Evolutionary conservation across 1,140 invertebrate genomes (phyloP).

Genomic region (Sminthurinus signatus): DNA sequence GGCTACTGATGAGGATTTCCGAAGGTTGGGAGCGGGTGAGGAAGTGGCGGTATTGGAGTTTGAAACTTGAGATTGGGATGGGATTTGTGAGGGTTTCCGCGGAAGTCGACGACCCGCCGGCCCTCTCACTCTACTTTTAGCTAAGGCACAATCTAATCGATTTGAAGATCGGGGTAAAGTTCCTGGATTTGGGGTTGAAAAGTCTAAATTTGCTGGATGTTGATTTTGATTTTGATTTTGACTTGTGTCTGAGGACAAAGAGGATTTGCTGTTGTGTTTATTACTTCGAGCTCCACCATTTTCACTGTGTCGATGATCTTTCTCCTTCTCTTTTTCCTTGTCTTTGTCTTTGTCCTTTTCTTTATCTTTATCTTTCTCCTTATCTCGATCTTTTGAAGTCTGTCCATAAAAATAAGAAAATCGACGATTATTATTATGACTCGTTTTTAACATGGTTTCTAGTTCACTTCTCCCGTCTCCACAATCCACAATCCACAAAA

Average conservation of each 20-base stretch:
- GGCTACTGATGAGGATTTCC: constrained; percentile 1
- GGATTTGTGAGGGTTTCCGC: constrained; percentile 27
- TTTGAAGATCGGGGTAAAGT: constrained; percentile 23
- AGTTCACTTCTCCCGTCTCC: too few relatives aligned
- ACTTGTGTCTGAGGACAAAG: not conserved
- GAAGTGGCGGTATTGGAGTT: too few relatives aligned
- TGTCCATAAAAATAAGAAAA: too few relatives aligned
- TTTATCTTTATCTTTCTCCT: too few relatives aligned
- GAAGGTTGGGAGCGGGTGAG: too few relatives aligned
- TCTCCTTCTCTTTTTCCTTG: too few relatives aligned
- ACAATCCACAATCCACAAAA: too few relatives aligned
- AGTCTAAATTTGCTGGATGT: constrained; percentile 21
- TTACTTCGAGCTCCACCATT: not conserved
- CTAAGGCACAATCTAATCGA: constrained; percentile 26
- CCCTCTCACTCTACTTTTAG: constrained; percentile 42
- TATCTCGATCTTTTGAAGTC: too few relatives aligned
- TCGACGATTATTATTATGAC: too few relatives aligned
- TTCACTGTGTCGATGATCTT: not conserved
- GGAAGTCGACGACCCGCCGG: constrained; percentile 43
- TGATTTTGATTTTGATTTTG: constrained; percentile 9
- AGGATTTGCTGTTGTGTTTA: not conserved
- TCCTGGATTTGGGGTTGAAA: constrained; percentile 4
- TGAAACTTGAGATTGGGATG: too few relatives aligned
- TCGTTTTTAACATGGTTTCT: too few relatives aligned
- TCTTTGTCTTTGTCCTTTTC: too few relatives aligned